Evolutionary conservation across 2,797 vertebrate genomes (phyloP).

Genomic region (Bradypodion ventrale): DNA sequence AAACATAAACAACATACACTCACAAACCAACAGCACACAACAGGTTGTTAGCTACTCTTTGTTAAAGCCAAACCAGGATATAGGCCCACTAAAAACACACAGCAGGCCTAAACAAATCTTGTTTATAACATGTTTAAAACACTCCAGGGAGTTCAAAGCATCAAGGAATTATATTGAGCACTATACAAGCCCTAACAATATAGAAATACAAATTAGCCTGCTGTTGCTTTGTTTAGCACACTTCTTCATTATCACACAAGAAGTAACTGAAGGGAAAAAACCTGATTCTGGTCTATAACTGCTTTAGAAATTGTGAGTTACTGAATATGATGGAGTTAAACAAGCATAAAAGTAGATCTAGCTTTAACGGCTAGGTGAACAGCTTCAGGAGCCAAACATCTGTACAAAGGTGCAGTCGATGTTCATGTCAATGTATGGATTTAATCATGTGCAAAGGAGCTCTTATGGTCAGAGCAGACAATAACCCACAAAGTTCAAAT

Average conservation of each 20-base stretch:
- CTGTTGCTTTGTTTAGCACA: constrained; percentile 1
- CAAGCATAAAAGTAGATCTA: constrained; percentile 2
- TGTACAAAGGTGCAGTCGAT: background rate
- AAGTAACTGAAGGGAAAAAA: background rate
- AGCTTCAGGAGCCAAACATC: background rate
- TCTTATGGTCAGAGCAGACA: no score
- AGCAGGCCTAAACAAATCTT: background rate
- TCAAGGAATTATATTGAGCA: constrained; percentile 21
- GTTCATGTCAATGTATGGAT: constrained; percentile 1
- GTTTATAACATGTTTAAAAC: background rate
- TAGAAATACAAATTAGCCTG: constrained; percentile 10
- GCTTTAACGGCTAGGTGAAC: background rate
- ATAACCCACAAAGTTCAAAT: no score
- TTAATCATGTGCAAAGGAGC: background rate
- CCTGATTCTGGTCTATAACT: background rate
- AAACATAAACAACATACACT: background rate
- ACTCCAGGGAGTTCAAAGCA: background rate
- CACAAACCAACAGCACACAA: background rate
- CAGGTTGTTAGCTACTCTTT: background rate
- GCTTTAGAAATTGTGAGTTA: background rate
- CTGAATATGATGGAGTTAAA: constrained; percentile 2
- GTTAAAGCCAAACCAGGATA: background rate
- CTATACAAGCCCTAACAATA: constrained; percentile 1
- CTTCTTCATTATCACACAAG: constrained; percentile 3
- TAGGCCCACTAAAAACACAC: background rate